Evolutionary conservation across 2,797 vertebrate species (phyloP).

Genomic region (Hoplostethus atlanticus): DNA sequence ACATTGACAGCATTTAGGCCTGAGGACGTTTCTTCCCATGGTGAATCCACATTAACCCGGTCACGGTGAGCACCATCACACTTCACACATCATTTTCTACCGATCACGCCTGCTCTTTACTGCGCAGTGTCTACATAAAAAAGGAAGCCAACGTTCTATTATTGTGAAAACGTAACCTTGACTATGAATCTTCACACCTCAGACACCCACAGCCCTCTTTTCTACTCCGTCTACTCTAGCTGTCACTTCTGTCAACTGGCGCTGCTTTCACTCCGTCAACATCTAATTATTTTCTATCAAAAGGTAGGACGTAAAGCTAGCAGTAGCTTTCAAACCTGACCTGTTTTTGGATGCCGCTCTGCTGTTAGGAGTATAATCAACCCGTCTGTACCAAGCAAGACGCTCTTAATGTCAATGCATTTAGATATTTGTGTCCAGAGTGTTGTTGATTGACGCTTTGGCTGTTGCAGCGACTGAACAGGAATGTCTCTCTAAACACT

Average conservation of each 20-base stretch:
- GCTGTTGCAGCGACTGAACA: too few species aligned
- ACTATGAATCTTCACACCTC: neutral
- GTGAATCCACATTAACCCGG: too few species aligned
- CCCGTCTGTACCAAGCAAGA: neutral
- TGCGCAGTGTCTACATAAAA: neutral
- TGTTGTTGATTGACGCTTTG: too few species aligned
- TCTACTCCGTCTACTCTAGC: neutral
- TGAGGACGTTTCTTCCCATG: too few species aligned
- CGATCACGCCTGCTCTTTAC: neutral
- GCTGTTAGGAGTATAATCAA: neutral
- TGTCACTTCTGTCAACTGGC: neutral
- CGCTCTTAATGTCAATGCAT: neutral
- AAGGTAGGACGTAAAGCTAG: neutral
- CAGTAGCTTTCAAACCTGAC: neutral
- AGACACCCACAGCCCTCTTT: neutral
- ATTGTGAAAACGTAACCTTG: too few species aligned
- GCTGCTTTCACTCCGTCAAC: neutral
- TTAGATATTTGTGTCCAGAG: neutral
- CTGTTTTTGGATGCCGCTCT: constrained; percentile 9
- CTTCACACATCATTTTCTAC: too few species aligned
- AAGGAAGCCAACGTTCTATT: neutral
- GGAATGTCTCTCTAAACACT: too few species aligned
- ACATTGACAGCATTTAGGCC: neutral
- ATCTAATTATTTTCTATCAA: too few species aligned
- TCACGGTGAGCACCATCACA: too few species aligned